Percentiles rank a stretch among this genome's conserved stretches.
Conservation (phyloP, 2,888 invertebrate genomes). For the Gortyna flavago region DNA sequence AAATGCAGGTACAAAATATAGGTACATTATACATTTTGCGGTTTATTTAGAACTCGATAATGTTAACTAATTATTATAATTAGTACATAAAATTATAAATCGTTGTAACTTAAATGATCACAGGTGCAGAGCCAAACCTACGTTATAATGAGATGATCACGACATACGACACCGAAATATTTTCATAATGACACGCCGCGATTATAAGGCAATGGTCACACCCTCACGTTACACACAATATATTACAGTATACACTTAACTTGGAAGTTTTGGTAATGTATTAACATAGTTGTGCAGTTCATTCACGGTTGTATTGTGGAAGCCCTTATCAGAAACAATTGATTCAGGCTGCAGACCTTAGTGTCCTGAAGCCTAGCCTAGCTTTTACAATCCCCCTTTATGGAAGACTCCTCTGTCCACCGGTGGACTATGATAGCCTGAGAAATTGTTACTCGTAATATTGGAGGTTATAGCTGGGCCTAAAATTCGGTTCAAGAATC, state of each 20-base stretch:
- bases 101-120: conserved; percentile 30
- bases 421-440: background rate
- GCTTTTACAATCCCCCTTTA: background rate
- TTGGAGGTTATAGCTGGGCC: background rate
- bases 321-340: conserved; percentile 10
- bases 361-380: background rate
- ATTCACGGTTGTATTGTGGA: background rate
- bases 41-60: background rate
- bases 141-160: conserved; percentile 21
- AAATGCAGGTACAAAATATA: background rate
- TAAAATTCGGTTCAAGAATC: background rate
- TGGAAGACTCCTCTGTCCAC: background rate
- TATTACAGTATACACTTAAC: background rate
- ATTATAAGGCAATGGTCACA: conserved; percentile 52
- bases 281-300: conserved; percentile 3
- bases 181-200: conserved; percentile 37
- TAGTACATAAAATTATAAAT: background rate
- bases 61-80: background rate
- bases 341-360: background rate
- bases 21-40: background rate
- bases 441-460: background rate
- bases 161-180: conserved; percentile 50
- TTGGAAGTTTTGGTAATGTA: background rate
- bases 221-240: conserved; percentile 17
- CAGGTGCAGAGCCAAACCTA: conserved; percentile 39